Percentiles rank a stretch among this genome's conserved stretches.
These are phyloP conservation scores for Scaptodrosophila lebanonensis DNA, from an alignment of 1,140 invertebrate genomes.

Conservation along the genomic window DNA sequence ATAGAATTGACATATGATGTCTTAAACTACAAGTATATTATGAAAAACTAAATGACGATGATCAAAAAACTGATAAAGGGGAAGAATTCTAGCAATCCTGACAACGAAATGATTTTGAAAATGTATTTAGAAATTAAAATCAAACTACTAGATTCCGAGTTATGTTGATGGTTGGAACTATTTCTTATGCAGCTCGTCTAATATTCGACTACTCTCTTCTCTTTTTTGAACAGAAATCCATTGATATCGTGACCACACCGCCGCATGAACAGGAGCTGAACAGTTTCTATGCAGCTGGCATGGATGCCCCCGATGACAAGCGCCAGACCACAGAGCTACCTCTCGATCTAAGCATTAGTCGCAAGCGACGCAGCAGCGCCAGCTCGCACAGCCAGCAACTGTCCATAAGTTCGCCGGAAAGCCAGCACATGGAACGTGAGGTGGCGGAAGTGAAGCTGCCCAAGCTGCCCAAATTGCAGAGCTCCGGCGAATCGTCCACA, in stretches of 20 bases:
- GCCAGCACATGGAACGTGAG: background rate
- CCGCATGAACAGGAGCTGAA: constrained; percentile 27
- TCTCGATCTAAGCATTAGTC: constrained; percentile 84
- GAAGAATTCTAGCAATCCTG: too few relatives aligned
- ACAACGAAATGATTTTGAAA: too few relatives aligned
- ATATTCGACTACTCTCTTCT: background rate
- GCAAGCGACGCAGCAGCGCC: constrained; percentile 49
- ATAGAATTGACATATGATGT: too few relatives aligned
- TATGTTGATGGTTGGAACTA: too few relatives aligned
- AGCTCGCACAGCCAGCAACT: constrained; percentile 6
- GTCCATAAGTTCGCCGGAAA: constrained; percentile 18
- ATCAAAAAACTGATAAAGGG: too few relatives aligned
- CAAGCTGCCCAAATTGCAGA: constrained; percentile 37
- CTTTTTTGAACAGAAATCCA: constrained; percentile 52
- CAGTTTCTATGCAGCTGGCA: constrained; percentile 2
- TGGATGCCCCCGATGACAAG: constrained; percentile 33
- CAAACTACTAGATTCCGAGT: too few relatives aligned
- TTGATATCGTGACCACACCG: constrained; percentile 65
- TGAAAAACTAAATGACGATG: too few relatives aligned
- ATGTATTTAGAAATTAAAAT: too few relatives aligned
- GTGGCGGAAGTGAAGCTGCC: constrained; percentile 19
- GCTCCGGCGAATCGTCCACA: constrained; percentile 46
- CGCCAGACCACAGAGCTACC: constrained; percentile 80
- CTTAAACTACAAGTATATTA: too few relatives aligned
- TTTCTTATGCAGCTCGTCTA: too few relatives aligned